Conservation (phyloP, 1,140 invertebrate species). For the Meloidogyne chitwoodi region DNA sequence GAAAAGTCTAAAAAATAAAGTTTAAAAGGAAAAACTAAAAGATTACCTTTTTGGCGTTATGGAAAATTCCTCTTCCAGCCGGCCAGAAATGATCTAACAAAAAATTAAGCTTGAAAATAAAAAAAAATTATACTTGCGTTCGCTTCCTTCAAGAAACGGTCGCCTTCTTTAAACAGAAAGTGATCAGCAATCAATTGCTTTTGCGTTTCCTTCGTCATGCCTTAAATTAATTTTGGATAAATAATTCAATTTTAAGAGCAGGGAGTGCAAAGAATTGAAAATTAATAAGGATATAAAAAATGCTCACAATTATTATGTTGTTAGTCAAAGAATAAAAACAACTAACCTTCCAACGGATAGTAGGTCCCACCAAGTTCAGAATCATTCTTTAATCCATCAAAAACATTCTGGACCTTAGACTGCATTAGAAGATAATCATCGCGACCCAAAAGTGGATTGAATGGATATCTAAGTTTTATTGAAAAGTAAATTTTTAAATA, state of each 20-base stretch:
- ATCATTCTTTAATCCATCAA: conserved; percentile 53
- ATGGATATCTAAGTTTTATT: conserved; percentile 73
- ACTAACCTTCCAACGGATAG: conserved; percentile 22
- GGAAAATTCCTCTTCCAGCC: conserved; percentile 84
- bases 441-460: conserved; percentile 67
- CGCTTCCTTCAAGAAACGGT: conserved; percentile 69
- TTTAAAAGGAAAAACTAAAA: neutral
- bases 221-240: conserved; percentile 62
- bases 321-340: neutral
- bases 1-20: conserved; percentile 72
- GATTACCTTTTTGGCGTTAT: conserved; percentile 68
- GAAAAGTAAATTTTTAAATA: neutral
- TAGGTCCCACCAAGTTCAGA: conserved; percentile 74
- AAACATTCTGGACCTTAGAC: conserved; percentile 45
- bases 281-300: no score
- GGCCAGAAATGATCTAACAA: conserved; percentile 71
- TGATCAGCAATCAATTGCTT: conserved; percentile 68
- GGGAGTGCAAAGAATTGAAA: no score
- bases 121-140: conserved; percentile 71
- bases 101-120: conserved; percentile 56
- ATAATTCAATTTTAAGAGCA: no score
- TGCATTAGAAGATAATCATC: conserved; percentile 62
- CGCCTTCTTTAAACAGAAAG: conserved; percentile 89
- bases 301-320: no score
- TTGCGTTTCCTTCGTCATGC: conserved; percentile 49